phyloP scores from a whole-genome alignment of 2,888 invertebrate species.

The Drosophila helvetica region DNA sequence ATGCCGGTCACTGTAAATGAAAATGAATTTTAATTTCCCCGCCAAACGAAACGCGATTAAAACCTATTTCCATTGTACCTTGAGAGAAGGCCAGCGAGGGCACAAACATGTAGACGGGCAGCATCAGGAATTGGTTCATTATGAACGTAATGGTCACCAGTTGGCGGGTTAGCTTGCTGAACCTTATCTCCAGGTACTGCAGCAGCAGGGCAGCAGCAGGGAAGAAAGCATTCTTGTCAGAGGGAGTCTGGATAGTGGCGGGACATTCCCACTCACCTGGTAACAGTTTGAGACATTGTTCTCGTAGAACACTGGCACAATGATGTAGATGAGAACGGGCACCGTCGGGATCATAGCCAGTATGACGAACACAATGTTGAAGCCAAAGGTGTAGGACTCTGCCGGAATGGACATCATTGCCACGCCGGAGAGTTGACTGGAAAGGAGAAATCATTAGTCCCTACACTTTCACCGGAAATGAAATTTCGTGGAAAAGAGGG shows the following conservation, averaged over 20 bases:
- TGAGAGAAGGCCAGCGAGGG: conserved; percentile 82
- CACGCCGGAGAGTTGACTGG: conserved; percentile 85
- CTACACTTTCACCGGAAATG: neutral
- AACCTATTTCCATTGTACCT: conserved; percentile 66
- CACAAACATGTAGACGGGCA: conserved; percentile 82
- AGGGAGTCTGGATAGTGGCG: neutral
- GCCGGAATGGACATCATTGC: conserved; percentile 85
- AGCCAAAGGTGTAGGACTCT: conserved; percentile 85
- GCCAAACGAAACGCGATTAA: conserved; percentile 9
- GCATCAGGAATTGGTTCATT: conserved; percentile 76
- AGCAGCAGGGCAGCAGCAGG: conserved; percentile 52
- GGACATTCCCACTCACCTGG: conserved; percentile 79
- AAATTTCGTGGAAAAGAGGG: conserved; percentile 9
- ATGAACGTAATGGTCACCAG: conserved; percentile 81
- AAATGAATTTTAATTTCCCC: conserved; percentile 28
- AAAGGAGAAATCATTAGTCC: conserved; percentile 21
- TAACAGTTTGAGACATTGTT: conserved; percentile 85
- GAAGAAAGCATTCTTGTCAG: neutral
- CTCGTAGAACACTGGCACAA: conserved; percentile 85
- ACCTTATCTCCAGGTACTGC: conserved; percentile 82
- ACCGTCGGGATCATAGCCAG: conserved; percentile 83
- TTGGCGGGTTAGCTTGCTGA: conserved; percentile 79
- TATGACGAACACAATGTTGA: conserved; percentile 83
- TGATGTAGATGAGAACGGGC: conserved; percentile 81
- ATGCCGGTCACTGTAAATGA: conserved; percentile 85